Base-by-base conservation (phyloP, 23 tunicate genomes). In the Oikopleura dioica region DNA sequence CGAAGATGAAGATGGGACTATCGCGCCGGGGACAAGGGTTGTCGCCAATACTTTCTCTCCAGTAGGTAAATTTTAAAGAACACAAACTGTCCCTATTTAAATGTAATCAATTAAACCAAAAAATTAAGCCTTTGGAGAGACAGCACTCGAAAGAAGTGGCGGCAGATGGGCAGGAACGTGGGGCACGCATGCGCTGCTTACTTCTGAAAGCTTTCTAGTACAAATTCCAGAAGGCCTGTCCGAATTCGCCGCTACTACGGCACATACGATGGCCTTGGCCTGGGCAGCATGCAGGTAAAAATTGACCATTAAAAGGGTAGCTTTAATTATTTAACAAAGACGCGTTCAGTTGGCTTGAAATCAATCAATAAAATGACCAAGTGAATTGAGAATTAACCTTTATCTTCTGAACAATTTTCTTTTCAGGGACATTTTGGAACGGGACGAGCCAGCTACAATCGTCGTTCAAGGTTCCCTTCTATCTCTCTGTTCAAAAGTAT, bases 401-500 rank as follows among this genome's bases (percentile, higher is more conserved):
- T n/a, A n/a, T n/a, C n/a, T n/a, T n/a, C n/a, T n/a, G n/a, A n/a
- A n/a, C n/a, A n/a, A n/a, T n/a, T n/a, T n/a, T n/a, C n/a, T n/a
- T n/a, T n/a, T n/a, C n/a, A n/a, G n/a, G n/a, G n/a, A n/a, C n/a
- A 63, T 63, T 21, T 16, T 63, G 2, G 72, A 63, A 63, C 16
- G 33, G 26, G 72, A 63, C 33, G 72, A 63, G 5, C 33, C 72
- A 24, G 30, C 72, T 63, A 63, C 72, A 23, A 63, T 63, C 26
- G 72, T 63, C 5, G 72, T 63, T 63, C 72, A 63, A 63, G 72
- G 72, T 63, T n/a, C n/a, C n/a, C n/a, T n/a, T n/a, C n/a, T n/a
- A n/a, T n/a, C n/a, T n/a, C n/a, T n/a, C n/a, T n/a, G n/a, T n/a
- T n/a, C n/a, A n/a, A n/a, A n/a, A n/a, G n/a, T n/a, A n/a, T n/a